These are phyloP conservation scores for Drosophila peninsularis DNA, from an alignment of 2,888 invertebrate genomes.

Conservation along the genomic window DNA sequence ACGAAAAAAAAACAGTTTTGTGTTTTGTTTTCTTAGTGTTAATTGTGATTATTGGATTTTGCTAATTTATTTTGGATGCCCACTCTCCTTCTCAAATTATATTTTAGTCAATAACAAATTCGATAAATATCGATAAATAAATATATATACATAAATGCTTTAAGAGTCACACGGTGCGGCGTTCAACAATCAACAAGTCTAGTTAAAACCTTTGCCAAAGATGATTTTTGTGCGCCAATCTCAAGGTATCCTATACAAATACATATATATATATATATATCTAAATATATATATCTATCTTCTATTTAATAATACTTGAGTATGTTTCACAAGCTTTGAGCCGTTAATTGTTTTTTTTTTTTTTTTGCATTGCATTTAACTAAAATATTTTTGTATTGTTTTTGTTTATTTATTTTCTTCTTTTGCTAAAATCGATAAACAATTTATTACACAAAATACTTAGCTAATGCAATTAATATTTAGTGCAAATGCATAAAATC, in stretches of 20 bases:
- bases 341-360: constrained; percentile 25
- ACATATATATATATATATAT: constrained; percentile 9
- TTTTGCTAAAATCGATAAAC: constrained; percentile 54
- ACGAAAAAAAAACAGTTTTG: constrained; percentile 20
- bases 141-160: constrained; percentile 22
- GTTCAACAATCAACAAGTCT: constrained; percentile 51
- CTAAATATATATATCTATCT: constrained; percentile 6
- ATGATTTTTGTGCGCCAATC: constrained; percentile 53
- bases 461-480: constrained; percentile 70
- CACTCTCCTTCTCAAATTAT: background rate
- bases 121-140: constrained; percentile 30
- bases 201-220: constrained; percentile 61
- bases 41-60: constrained; percentile 30
- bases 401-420: constrained; percentile 22
- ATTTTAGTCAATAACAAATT: constrained; percentile 2
- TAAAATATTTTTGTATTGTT: constrained; percentile 8
- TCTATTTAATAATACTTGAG: constrained; percentile 5
- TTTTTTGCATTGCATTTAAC: constrained; percentile 66
- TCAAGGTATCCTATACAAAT: constrained; percentile 26
- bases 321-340: constrained; percentile 33
- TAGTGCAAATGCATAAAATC: constrained; percentile 60
- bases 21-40: constrained; percentile 46
- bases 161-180: constrained; percentile 20
- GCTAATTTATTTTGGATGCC: constrained; percentile 16
- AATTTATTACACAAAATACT: constrained; percentile 66